phyloP scores from a whole-genome alignment of 2,797 vertebrate genomes.

The Margarornis squamiger region DNA sequence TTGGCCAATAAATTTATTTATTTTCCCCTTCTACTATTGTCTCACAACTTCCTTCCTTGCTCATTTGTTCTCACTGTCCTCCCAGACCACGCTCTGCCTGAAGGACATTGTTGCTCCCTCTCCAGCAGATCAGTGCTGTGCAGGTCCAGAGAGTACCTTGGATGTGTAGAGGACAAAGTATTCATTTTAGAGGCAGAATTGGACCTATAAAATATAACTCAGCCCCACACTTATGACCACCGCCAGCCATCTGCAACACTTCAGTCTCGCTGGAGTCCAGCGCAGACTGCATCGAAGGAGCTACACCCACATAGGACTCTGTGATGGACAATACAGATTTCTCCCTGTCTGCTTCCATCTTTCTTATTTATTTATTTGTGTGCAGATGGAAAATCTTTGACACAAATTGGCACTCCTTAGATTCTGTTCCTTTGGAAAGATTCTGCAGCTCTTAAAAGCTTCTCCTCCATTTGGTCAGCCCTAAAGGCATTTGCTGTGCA shows the following conservation, averaged over 20 bases:
- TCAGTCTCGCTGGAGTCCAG: constrained; percentile 12
- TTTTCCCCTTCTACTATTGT: background rate
- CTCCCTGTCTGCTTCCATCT: constrained; percentile 46
- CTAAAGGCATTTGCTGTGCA: constrained; percentile 25
- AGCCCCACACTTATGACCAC: background rate
- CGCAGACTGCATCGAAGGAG: constrained; percentile 1
- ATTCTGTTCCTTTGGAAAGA: constrained; percentile 61
- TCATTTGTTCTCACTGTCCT: background rate
- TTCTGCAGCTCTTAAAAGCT: constrained; percentile 53
- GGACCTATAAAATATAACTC: background rate
- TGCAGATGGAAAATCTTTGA: constrained; percentile 69
- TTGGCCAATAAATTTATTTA: background rate
- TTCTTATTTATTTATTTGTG: constrained; percentile 67
- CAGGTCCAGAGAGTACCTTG: background rate
- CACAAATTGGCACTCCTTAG: constrained; percentile 58
- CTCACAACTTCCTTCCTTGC: background rate
- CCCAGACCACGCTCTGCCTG: background rate
- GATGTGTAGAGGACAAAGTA: fast-evolving
- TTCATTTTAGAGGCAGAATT: background rate
- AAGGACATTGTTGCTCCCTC: background rate
- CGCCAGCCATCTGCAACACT: constrained; percentile 37
- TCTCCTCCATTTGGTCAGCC: constrained; percentile 50
- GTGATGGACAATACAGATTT: constrained; percentile 56
- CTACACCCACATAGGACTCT: constrained; percentile 44
- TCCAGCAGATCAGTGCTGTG: background rate